These are phyloP conservation scores for Megaustenia siamemsis DNA, from an alignment of 2,888 invertebrate genomes.

Conservation along the genomic window DNA sequence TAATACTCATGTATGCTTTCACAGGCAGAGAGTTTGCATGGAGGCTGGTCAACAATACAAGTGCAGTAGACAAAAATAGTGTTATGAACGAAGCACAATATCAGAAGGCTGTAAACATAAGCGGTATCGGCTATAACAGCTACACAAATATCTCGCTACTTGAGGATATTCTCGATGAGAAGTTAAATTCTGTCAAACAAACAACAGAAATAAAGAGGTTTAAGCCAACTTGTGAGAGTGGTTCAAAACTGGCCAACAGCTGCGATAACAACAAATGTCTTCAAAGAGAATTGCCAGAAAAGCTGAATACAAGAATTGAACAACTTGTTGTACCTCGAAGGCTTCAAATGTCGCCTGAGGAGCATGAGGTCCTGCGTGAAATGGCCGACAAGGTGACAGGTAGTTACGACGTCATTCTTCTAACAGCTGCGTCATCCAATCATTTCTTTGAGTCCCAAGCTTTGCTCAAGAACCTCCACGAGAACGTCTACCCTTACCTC, in stretches of 20 bases:
- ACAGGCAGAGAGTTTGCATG: too few relatives aligned
- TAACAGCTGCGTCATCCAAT: slow-evolving; percentile 54
- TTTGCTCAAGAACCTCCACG: slow-evolving; percentile 44
- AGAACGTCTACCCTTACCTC: slow-evolving; percentile 43
- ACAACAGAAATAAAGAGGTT: not conserved
- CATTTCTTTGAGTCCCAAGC: slow-evolving; percentile 53
- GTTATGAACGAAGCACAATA: too few relatives aligned
- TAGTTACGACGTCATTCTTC: slow-evolving; percentile 45
- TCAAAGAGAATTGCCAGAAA: slow-evolving; percentile 3
- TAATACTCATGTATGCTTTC: too few relatives aligned
- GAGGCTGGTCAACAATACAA: too few relatives aligned
- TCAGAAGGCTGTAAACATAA: too few relatives aligned
- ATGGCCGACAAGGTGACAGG: slow-evolving; percentile 38
- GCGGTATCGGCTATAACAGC: too few relatives aligned
- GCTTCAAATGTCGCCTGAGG: slow-evolving; percentile 5
- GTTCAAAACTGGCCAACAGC: slow-evolving; percentile 25
- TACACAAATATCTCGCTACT: too few relatives aligned
- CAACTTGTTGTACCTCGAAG: slow-evolving; percentile 17
- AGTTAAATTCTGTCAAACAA: not conserved
- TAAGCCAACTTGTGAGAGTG: slow-evolving; percentile 24
- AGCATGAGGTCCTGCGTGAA: slow-evolving; percentile 11
- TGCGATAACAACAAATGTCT: slow-evolving; percentile 40
- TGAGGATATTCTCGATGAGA: not conserved
- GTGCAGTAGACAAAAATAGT: too few relatives aligned
- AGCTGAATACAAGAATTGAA: not conserved